Evolutionary conservation across 1,140 invertebrate species (phyloP).

Genomic region (Cherax destructor): DNA sequence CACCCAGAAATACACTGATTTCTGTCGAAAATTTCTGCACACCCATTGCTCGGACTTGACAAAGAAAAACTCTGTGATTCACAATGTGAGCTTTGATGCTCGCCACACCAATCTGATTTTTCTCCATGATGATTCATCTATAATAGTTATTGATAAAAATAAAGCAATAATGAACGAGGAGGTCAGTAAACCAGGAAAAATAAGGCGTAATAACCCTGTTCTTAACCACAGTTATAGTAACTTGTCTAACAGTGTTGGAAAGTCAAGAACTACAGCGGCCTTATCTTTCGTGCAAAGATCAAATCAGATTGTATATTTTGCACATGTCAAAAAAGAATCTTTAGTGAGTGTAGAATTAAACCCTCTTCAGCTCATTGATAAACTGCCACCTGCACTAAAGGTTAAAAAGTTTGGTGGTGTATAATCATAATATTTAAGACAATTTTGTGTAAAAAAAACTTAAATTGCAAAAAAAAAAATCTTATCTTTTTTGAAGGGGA

Average conservation of each 20-base stretch:
- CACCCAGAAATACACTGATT: constrained; percentile 21
- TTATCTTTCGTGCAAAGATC: constrained; percentile 37
- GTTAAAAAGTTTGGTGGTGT: constrained; percentile 58
- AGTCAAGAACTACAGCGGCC: not conserved
- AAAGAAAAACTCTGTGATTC: constrained; percentile 24
- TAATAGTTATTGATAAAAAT: constrained; percentile 38
- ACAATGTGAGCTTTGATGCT: constrained; percentile 39
- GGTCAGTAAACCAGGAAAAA: not conserved
- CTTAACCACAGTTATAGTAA: not conserved
- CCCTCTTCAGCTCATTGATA: constrained; percentile 33
- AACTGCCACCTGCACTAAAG: constrained; percentile 37
- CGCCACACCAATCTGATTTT: constrained; percentile 13
- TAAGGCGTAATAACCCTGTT: not conserved
- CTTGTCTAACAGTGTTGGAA: not conserved
- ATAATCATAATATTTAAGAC: not conserved
- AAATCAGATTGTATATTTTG: constrained; percentile 38
- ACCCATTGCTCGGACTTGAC: not conserved
- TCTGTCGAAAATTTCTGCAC: not conserved
- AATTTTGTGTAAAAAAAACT: too few species aligned
- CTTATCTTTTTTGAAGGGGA: too few species aligned
- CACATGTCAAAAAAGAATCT: constrained; percentile 41
- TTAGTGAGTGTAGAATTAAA: constrained; percentile 55
- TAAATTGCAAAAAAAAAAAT: too few species aligned
- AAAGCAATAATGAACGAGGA: not conserved
- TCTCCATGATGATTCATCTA: constrained; percentile 37